These are phyloP conservation scores for Hyles vespertilio DNA, from an alignment of 1,140 invertebrate genomes.

Conservation along the genomic window DNA sequence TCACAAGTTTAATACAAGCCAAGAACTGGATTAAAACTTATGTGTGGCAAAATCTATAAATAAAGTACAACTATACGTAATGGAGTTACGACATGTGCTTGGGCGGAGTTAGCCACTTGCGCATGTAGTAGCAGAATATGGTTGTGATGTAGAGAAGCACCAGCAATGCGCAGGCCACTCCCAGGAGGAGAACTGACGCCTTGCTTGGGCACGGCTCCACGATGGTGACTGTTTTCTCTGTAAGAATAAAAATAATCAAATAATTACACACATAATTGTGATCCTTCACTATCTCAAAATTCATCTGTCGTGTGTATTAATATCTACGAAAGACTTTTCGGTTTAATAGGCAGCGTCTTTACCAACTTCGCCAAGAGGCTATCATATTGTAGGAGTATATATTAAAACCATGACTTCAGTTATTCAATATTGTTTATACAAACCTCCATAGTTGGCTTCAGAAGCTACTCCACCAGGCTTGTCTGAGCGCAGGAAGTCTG, in stretches of 20 bases:
- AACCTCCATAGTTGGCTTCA: constrained; percentile 87
- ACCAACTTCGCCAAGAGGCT: neutral
- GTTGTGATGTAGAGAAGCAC: constrained; percentile 93
- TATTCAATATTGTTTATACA: neutral
- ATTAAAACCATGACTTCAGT: no score
- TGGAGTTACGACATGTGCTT: constrained; percentile 84
- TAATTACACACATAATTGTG: no score
- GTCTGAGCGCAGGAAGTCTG: constrained; percentile 86
- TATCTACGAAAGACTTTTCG: neutral
- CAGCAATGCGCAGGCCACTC: constrained; percentile 91
- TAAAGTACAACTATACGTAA: neutral
- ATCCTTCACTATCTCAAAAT: constrained; percentile 18
- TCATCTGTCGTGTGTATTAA: neutral
- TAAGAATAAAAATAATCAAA: constrained; percentile 32
- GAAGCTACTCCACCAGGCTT: constrained; percentile 73
- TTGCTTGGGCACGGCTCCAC: constrained; percentile 93
- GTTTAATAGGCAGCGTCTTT: neutral
- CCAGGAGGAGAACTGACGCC: constrained; percentile 90
- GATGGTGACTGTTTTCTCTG: constrained; percentile 91
- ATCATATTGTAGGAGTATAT: no score
- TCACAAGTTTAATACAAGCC: constrained; percentile 51
- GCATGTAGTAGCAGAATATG: constrained; percentile 93
- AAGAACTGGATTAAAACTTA: constrained; percentile 14
- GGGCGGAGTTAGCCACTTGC: constrained; percentile 89
- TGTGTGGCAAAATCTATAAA: constrained; percentile 6